Evolutionary conservation across 2,113 vertebrate species (phyloP).

Genomic region (Martes martes): DNA sequence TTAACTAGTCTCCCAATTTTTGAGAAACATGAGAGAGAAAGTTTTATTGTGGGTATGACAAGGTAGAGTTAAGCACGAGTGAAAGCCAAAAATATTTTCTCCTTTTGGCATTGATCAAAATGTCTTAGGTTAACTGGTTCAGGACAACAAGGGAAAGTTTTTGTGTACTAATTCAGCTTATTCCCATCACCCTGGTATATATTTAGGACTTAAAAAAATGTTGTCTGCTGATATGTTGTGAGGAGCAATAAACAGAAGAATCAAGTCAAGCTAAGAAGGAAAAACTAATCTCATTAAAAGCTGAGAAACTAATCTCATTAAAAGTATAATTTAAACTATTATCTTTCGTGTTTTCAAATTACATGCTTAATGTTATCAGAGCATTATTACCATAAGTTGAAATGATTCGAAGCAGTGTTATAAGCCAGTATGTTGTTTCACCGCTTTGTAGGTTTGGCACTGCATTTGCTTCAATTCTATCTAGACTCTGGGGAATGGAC

Average conservation of each 20-base stretch:
- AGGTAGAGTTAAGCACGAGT: constrained; percentile 3
- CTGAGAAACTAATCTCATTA: neutral
- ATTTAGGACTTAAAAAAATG: neutral
- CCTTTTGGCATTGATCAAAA: neutral
- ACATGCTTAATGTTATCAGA: neutral
- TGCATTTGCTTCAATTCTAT: neutral
- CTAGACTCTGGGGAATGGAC: neutral
- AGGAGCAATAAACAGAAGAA: neutral
- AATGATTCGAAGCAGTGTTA: neutral
- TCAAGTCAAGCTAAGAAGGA: neutral
- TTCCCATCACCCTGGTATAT: neutral
- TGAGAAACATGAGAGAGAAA: neutral
- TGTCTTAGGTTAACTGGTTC: neutral
- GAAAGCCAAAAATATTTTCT: neutral
- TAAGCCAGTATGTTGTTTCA: neutral
- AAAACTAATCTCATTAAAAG: neutral
- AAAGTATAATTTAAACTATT: neutral
- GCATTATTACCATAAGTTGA: neutral
- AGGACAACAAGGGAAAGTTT: neutral
- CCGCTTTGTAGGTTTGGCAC: neutral
- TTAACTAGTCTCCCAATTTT: constrained; percentile 48
- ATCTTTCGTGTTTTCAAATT: neutral
- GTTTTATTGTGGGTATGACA: neutral
- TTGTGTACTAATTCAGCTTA: neutral
- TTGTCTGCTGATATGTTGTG: neutral